Percentiles rank a stretch among this genome's conserved stretches.
phyloP scores from a whole-genome alignment of 2,888 invertebrate species.

The Euzetes globulus region DNA sequence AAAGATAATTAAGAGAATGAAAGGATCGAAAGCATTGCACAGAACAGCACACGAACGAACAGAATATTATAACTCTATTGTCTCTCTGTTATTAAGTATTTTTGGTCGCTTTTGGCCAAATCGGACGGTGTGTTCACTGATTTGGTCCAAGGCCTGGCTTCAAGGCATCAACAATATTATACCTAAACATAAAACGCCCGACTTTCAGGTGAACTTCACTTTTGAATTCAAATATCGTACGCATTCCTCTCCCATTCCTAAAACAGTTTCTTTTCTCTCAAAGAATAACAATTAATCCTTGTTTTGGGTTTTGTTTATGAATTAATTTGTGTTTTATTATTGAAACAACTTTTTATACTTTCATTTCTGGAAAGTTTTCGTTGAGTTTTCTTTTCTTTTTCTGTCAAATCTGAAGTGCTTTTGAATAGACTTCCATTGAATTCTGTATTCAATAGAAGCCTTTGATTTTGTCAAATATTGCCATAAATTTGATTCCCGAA shows the following conservation, averaged over 20 bases:
- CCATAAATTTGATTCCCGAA: too few relatives aligned
- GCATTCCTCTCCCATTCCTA: neutral
- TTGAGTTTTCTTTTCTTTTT: too few relatives aligned
- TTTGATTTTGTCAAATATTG: too few relatives aligned
- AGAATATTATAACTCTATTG: neutral
- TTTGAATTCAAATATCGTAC: conserved; percentile 4
- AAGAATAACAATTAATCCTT: too few relatives aligned
- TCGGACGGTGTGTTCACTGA: neutral
- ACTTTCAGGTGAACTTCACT: neutral
- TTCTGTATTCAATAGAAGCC: too few relatives aligned
- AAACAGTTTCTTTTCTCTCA: too few relatives aligned
- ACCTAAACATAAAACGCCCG: conserved; percentile 17
- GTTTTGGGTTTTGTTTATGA: too few relatives aligned
- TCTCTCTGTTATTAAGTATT: neutral
- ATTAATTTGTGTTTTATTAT: too few relatives aligned
- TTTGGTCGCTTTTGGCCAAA: neutral
- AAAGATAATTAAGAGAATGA: neutral
- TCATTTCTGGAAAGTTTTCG: too few relatives aligned
- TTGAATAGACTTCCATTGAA: too few relatives aligned
- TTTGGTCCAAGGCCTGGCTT: conserved; percentile 8
- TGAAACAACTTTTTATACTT: too few relatives aligned
- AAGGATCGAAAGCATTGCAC: neutral
- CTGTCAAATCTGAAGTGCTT: too few relatives aligned
- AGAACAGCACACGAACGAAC: neutral
- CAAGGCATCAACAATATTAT: neutral